Conservation (phyloP, 2,888 invertebrate genomes). For the Adelphocoris suturalis region DNA sequence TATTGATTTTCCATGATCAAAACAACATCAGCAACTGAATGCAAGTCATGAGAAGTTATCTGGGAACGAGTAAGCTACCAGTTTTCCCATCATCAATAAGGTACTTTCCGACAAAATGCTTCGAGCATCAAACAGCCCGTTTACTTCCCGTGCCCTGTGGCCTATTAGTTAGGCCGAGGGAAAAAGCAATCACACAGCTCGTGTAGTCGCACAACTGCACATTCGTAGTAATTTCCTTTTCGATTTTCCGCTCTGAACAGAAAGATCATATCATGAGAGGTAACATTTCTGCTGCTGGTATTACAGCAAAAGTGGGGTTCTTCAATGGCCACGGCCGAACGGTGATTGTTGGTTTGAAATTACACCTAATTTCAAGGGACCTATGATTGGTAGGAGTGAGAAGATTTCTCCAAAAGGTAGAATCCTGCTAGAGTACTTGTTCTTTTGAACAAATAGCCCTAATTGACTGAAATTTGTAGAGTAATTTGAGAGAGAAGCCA, state of each 20-base stretch:
- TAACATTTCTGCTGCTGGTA: neutral
- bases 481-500: too few relatives aligned
- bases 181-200: conserved; percentile 11
- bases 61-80: neutral
- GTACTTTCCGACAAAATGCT: neutral
- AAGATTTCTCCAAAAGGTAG: too few relatives aligned
- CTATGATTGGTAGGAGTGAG: neutral
- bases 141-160: neutral
- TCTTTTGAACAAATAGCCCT: too few relatives aligned
- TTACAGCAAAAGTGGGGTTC: neutral
- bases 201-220: neutral
- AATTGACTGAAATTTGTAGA: too few relatives aligned
- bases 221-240: neutral
- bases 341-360: neutral
- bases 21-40: too few relatives aligned
- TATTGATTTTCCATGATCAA: too few relatives aligned
- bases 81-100: neutral
- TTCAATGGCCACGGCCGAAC: neutral
- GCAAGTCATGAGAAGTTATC: too few relatives aligned
- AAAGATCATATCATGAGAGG: conserved; percentile 1
- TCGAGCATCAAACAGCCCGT: neutral
- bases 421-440: too few relatives aligned
- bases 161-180: neutral
- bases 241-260: conserved; percentile 15
- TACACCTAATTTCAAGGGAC: neutral